Evolutionary conservation across 2,888 invertebrate species (phyloP).

Genomic region (Synergus laeviventris): DNA sequence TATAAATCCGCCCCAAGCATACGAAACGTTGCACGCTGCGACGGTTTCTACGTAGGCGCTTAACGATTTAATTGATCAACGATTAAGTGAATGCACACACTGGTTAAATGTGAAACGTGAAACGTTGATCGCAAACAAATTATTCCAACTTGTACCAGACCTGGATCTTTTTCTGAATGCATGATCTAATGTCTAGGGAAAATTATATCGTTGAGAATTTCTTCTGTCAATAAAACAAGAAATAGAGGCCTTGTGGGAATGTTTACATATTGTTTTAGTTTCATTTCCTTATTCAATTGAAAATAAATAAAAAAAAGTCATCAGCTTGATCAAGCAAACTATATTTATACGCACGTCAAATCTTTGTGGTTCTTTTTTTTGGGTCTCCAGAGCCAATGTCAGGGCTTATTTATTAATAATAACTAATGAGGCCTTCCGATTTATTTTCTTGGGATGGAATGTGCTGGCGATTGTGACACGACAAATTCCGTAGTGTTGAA

Average conservation of each 20-base stretch:
- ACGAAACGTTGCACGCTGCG: conserved; percentile 16
- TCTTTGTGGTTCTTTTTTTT: background rate
- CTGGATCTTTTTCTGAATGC: conserved; percentile 15
- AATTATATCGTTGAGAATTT: background rate
- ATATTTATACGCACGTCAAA: conserved; percentile 26
- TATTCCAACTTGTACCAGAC: conserved; percentile 6
- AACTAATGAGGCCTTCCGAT: conserved; percentile 31
- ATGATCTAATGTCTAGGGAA: background rate
- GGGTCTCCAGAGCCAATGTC: background rate
- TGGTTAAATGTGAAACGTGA: conserved; percentile 19
- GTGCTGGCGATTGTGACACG: conserved; percentile 25
- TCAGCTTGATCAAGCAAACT: conserved; percentile 6
- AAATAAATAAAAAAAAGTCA: conserved; percentile 8
- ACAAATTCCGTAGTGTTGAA: conserved; percentile 1
- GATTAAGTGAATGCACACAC: conserved; percentile 35
- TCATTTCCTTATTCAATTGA: background rate
- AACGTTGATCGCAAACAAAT: conserved; percentile 24
- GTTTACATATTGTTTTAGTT: background rate
- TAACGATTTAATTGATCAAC: conserved; percentile 42
- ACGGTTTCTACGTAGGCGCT: conserved; percentile 38
- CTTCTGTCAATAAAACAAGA: background rate
- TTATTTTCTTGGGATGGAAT: conserved; percentile 27
- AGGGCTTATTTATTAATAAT: conserved; percentile 29
- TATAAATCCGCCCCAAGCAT: conserved; percentile 42
- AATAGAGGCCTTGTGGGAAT: background rate